These are phyloP conservation scores for Litoditis marina DNA, from an alignment of 2,888 invertebrate genomes.

Conservation along the genomic window DNA sequence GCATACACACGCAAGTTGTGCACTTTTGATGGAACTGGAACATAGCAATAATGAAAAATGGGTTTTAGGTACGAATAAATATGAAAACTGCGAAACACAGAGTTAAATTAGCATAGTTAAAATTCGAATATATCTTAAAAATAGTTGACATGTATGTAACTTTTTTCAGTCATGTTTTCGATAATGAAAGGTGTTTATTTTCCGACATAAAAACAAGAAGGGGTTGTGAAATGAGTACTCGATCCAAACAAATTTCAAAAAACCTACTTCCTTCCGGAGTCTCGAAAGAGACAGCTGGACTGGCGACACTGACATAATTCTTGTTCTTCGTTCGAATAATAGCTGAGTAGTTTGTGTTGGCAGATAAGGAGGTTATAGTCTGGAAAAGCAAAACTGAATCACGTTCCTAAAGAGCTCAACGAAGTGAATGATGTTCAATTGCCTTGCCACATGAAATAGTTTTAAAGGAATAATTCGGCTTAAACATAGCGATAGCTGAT, in stretches of 20 bases:
- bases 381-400: no score
- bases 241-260: not conserved
- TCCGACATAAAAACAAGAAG: no score
- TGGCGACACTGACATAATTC: slow-evolving; percentile 81
- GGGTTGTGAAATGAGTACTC: no score
- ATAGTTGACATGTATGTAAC: no score
- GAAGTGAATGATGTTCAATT: no score
- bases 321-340: slow-evolving; percentile 86
- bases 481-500: not conserved
- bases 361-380: slow-evolving; percentile 74
- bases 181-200: no score
- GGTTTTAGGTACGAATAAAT: not conserved
- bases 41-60: no score
- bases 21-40: slow-evolving; percentile 77
- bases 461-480: no score
- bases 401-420: no score
- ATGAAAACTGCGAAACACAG: not conserved
- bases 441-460: no score
- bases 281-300: slow-evolving; percentile 77
- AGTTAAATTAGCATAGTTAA: not conserved
- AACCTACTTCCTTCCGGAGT: slow-evolving; percentile 78
- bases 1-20: slow-evolving; percentile 79
- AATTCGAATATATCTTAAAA: no score
- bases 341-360: slow-evolving; percentile 81
- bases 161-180: no score